phyloP scores from a whole-genome alignment of 2,797 vertebrate species.

The Leuciscus waleckii region DNA sequence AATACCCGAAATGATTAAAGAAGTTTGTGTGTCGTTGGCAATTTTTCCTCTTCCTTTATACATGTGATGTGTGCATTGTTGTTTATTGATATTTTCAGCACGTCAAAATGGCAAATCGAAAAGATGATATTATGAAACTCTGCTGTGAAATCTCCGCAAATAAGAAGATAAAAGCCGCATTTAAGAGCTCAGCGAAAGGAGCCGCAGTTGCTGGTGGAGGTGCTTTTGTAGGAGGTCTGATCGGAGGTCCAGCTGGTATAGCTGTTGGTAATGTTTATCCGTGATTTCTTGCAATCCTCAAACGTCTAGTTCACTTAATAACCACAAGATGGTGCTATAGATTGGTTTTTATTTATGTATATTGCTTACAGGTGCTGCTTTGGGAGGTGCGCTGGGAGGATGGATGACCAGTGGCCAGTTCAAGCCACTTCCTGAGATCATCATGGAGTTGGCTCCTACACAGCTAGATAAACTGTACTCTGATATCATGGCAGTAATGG shows the following conservation, averaged over 20 bases:
- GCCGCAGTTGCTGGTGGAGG: conserved; percentile 76
- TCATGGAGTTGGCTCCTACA: conserved; percentile 82
- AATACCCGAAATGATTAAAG: background rate
- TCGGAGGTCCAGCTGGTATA: conserved; percentile 84
- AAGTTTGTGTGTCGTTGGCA: background rate
- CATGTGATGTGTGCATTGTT: background rate
- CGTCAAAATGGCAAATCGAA: conserved; percentile 72
- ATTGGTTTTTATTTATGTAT: background rate
- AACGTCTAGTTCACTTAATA: background rate
- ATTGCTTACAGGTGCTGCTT: conserved; percentile 76
- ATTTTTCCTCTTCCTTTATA: no score
- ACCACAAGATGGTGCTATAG: background rate
- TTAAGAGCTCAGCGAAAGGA: conserved; percentile 80
- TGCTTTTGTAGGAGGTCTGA: conserved; percentile 84
- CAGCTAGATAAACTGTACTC: conserved; percentile 81
- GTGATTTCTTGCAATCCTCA: background rate
- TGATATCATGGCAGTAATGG: conserved; percentile 70
- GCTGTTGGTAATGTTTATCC: conserved; percentile 80
- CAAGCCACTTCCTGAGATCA: conserved; percentile 86
- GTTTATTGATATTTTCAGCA: background rate
- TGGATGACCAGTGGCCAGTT: conserved; percentile 85
- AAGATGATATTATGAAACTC: conserved; percentile 82
- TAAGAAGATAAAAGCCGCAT: conserved; percentile 82
- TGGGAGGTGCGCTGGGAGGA: conserved; percentile 85
- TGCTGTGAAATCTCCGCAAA: conserved; percentile 79